Conservation (phyloP, 2,113 vertebrate genomes). For the Notarius lentiginosus region DNA sequence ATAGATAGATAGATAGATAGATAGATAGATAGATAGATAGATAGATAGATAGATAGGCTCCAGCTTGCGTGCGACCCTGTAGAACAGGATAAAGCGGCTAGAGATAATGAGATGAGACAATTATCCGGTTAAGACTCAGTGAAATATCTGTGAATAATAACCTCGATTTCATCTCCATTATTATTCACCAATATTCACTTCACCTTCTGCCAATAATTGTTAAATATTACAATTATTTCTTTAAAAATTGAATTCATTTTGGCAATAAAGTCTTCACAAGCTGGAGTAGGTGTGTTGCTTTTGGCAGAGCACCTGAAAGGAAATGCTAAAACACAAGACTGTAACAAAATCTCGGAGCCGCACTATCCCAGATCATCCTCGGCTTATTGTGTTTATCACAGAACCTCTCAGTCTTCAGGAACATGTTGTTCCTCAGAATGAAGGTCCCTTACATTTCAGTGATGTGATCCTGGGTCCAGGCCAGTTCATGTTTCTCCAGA, state of each 20-base stretch:
- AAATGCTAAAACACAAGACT: neutral
- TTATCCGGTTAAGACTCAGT: too few relatives aligned
- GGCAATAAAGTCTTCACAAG: neutral
- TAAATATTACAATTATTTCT: too few relatives aligned
- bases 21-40: too few relatives aligned
- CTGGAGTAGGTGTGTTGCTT: neutral
- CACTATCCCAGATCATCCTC: neutral
- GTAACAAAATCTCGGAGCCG: neutral
- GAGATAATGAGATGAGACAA: too few relatives aligned
- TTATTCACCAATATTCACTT: too few relatives aligned
- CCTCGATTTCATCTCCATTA: too few relatives aligned
- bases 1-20: too few relatives aligned
- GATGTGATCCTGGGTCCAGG: conserved; percentile 25
- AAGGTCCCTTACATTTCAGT: conserved; percentile 34
- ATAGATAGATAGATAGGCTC: too few relatives aligned
- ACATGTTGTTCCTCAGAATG: conserved; percentile 30
- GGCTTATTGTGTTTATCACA: neutral
- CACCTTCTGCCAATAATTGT: too few relatives aligned
- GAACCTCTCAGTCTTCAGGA: conserved; percentile 26
- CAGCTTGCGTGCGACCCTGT: too few relatives aligned
- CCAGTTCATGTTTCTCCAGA: conserved; percentile 33
- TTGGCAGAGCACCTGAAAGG: neutral
- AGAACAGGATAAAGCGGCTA: too few relatives aligned
- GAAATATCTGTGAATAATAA: too few relatives aligned
- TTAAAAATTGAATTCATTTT: neutral